Base-by-base conservation (phyloP, 1,140 invertebrate genomes). In the Tetramorium parvispinum region DNA sequence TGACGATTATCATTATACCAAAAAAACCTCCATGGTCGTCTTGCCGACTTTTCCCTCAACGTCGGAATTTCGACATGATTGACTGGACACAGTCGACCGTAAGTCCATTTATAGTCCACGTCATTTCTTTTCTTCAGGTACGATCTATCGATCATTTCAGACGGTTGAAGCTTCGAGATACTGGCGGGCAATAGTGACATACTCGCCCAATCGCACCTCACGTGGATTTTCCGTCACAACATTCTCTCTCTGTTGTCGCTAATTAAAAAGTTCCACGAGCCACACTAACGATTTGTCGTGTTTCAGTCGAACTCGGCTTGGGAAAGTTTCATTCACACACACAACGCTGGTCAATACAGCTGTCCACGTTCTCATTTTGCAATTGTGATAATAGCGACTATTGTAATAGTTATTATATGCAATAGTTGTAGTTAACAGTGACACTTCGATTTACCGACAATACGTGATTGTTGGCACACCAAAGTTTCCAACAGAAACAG, bases 141-240 rank as follows among this genome's bases (percentile, higher is more conserved):
- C 49, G 21, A 68, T 70, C 49, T 87, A 85, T 87, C 71, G 73
- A 87, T 85, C 49, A 61, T 78, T 87, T 78, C 43, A 49, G n/a
- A 13, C 24, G 40, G 59, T 75, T 85, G 49, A 46, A 83, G 40
- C 3, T 6, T 55, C 43, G n/a, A 24, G 18, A 37, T 27, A 49
- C 18, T 27, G 7, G 18, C 11, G 51, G 51, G 16, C 1, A 68
- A 16, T 21, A 65, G 27, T 8, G 3, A 13, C 5, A 24, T 59
- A 55, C 8, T 8, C 11, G 43, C 4, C n/a, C 27, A 57, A 49
- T 86, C 16, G 16, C 16, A 7, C n/a, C n/a, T 18, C 7, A 21
- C 43, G 24, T 13, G 32, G 16, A 61, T 70, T 70, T 81, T 40
- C n/a, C 40, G 16, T 8, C 21, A 40, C n/a, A 24, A 81, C 46